phyloP scores from a whole-genome alignment of 2,888 invertebrate genomes.

The Andrena marginata region DNA sequence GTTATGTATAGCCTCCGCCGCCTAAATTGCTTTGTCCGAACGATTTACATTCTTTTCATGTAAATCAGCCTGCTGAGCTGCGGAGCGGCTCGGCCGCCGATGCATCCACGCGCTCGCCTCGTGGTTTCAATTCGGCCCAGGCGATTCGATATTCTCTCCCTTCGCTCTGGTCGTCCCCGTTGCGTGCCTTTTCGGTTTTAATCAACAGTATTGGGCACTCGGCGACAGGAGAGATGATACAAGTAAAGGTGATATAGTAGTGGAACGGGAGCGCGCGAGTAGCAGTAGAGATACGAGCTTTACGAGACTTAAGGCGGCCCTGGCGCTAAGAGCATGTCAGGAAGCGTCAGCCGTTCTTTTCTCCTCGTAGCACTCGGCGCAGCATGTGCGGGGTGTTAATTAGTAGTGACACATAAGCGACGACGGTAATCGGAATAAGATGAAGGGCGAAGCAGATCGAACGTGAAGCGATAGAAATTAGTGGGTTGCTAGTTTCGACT shows the following conservation, averaged over 20 bases:
- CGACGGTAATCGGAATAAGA: conserved; percentile 34
- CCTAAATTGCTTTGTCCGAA: conserved; percentile 59
- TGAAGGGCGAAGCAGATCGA: conserved; percentile 20
- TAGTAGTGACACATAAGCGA: conserved; percentile 45
- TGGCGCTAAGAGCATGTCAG: conserved; percentile 30
- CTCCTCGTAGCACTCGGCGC: conserved; percentile 22
- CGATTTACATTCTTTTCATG: conserved; percentile 68
- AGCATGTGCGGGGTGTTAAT: conserved; percentile 50
- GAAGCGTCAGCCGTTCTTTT: conserved; percentile 46
- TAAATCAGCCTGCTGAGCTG: conserved; percentile 46
- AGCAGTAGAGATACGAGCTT: not conserved
- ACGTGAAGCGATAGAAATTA: conserved; percentile 33
- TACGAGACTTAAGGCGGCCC: conserved; percentile 21
- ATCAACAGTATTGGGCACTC: not conserved
- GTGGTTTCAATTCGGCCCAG: not conserved
- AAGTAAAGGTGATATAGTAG: not conserved
- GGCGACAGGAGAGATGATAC: not conserved
- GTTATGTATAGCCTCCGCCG: conserved; percentile 61
- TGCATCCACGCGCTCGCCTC: conserved; percentile 1
- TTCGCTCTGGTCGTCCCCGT: not conserved
- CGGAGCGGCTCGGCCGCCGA: not conserved
- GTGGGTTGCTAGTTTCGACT: not conserved
- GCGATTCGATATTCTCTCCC: not conserved
- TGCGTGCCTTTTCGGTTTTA: not conserved
- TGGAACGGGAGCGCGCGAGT: too few relatives aligned